Evolutionary conservation across 2,113 vertebrate genomes (phyloP).

Genomic region (Arvicanthis niloticus): DNA sequence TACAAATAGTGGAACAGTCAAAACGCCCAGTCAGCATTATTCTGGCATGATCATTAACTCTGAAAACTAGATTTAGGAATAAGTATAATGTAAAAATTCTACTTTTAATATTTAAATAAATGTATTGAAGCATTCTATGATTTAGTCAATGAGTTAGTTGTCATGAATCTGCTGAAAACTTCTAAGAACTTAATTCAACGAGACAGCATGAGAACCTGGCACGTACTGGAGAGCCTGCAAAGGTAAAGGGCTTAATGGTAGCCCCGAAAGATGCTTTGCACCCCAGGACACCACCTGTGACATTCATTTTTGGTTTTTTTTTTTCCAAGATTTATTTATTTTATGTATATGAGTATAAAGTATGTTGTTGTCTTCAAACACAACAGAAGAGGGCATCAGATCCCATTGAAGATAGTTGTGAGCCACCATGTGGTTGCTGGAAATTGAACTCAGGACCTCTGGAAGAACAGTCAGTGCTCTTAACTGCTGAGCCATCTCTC

Average conservation of each 20-base stretch:
- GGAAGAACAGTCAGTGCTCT: too few species aligned
- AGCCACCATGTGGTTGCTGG: too few species aligned
- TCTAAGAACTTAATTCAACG: slow-evolving; percentile 68
- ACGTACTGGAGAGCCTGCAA: slow-evolving; percentile 38
- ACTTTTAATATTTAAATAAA: background rate
- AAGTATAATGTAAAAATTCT: slow-evolving; percentile 18
- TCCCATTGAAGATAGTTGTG: too few species aligned
- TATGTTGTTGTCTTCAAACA: too few species aligned
- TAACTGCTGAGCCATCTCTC: too few species aligned
- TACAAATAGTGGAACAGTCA: slow-evolving; percentile 49
- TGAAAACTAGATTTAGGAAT: slow-evolving; percentile 55
- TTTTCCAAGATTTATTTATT: too few species aligned
- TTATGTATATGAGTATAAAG: too few species aligned
- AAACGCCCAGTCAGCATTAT: slow-evolving; percentile 55
- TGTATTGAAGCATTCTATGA: background rate
- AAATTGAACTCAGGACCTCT: too few species aligned
- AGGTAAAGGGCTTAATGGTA: slow-evolving; percentile 37
- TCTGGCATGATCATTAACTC: slow-evolving; percentile 45
- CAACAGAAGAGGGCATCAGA: too few species aligned
- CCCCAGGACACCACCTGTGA: slow-evolving; percentile 30
- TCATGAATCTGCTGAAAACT: slow-evolving; percentile 1
- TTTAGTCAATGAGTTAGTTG: slow-evolving; percentile 34
- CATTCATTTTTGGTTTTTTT: background rate
- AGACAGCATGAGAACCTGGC: slow-evolving; percentile 26
- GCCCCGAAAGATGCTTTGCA: background rate